Evolutionary conservation across 2,113 vertebrate genomes (phyloP).

Genomic region (Polyodon spathula): DNA sequence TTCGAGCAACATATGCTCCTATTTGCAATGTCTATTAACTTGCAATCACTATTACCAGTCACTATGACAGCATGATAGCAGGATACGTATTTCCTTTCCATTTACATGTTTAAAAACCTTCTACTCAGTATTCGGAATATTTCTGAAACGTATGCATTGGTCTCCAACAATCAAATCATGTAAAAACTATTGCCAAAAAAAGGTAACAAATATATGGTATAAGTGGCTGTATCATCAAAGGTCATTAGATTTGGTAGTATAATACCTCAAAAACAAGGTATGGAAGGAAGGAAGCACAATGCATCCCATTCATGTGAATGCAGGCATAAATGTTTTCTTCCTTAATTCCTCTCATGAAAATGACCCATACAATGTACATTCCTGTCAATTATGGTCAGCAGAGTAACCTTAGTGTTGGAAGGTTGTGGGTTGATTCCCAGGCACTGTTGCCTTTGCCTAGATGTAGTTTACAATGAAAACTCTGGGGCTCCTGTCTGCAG

Average conservation of each 20-base stretch:
- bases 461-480: neutral
- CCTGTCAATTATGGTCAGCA: neutral
- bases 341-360: no score
- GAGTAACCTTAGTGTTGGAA: neutral
- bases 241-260: neutral
- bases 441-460: neutral
- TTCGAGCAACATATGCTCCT: neutral
- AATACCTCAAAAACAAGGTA: no score
- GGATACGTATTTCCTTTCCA: neutral
- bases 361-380: no score
- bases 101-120: neutral
- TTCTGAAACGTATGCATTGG: neutral
- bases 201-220: neutral
- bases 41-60: no score
- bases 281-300: neutral
- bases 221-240: neutral
- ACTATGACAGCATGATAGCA: no score
- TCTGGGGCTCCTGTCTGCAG: neutral
- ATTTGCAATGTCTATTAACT: neutral
- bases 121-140: neutral
- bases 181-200: neutral
- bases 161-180: neutral
- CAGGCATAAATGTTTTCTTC: neutral
- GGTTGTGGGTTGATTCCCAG: neutral
- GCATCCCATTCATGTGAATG: neutral